Percentiles rank a stretch among this genome's conserved stretches.
Conservation (phyloP, 2,797 vertebrate species). For the Pelochelys cantorii region DNA sequence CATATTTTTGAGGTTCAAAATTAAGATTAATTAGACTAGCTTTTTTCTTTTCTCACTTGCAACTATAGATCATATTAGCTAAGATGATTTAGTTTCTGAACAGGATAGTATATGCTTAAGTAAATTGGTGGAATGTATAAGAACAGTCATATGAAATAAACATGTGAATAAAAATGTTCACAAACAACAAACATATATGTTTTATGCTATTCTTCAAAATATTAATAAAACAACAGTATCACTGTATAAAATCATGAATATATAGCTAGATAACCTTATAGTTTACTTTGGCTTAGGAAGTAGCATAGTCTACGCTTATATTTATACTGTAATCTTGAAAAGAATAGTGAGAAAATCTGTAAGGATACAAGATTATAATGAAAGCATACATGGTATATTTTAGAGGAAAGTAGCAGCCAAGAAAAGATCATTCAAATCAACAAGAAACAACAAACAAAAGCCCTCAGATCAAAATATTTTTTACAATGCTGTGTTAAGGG, state of each 20-base stretch:
- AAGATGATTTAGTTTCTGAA: not conserved
- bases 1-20: slow-evolving; percentile 37
- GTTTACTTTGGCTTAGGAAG: not conserved
- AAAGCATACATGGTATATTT: slow-evolving; percentile 53
- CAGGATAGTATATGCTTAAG: slow-evolving; percentile 3
- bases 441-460: slow-evolving; percentile 68
- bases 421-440: slow-evolving; percentile 53
- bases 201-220: slow-evolving; percentile 13
- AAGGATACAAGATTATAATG: slow-evolving; percentile 18
- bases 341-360: not conserved
- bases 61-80: not conserved
- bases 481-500: slow-evolving; percentile 67
- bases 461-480: slow-evolving; percentile 72
- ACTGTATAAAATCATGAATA: not conserved
- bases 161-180: not conserved
- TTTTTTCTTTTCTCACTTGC: slow-evolving; percentile 17
- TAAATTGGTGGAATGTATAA: not conserved
- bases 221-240: not conserved
- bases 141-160: slow-evolving; percentile 6
- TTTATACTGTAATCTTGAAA: not conserved
- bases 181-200: not conserved
- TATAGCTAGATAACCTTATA: not conserved
- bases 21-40: slow-evolving; percentile 21
- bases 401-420: slow-evolving; percentile 58
- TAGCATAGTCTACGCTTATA: not conserved